Percentiles rank a stretch among this genome's conserved stretches.
These are phyloP conservation scores for Peromyscus melanophrys DNA, from an alignment of 2,797 vertebrate genomes.

Conservation along the genomic window DNA sequence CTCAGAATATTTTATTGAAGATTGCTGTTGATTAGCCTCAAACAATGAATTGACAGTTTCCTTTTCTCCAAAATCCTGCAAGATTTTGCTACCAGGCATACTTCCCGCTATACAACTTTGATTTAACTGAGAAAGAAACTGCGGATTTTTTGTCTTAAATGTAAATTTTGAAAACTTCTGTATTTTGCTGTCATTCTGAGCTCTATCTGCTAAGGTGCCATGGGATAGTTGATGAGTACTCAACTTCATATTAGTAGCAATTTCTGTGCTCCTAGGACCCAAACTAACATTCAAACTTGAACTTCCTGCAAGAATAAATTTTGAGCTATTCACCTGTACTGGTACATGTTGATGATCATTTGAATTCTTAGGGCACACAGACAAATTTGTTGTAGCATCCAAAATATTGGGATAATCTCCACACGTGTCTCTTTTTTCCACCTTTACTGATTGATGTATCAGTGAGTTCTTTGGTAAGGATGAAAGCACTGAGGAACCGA, in stretches of 20 bases:
- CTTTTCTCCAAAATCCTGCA: constrained; percentile 79
- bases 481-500: not conserved
- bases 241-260: constrained; percentile 23
- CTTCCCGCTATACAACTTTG: constrained; percentile 66
- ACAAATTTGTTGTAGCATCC: constrained; percentile 16
- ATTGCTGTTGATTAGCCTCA: constrained; percentile 83
- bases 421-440: constrained; percentile 48
- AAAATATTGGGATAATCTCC: constrained; percentile 74
- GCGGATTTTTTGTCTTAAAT: constrained; percentile 86
- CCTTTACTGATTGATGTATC: constrained; percentile 42
- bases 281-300: constrained; percentile 66
- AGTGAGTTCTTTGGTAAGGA: constrained; percentile 56
- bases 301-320: constrained; percentile 21
- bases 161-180: constrained; percentile 86
- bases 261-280: not conserved
- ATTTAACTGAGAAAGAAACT: constrained; percentile 67
- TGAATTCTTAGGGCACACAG: constrained; percentile 45
- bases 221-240: constrained; percentile 81
- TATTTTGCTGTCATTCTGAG: constrained; percentile 65
- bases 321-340: constrained; percentile 40
- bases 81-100: constrained; percentile 74
- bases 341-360: constrained; percentile 34
- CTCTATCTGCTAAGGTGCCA: not conserved
- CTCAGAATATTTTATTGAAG: constrained; percentile 93
- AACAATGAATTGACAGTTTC: constrained; percentile 72